Conservation (phyloP, 2,113 vertebrate species). For the Mellivora capensis region DNA sequence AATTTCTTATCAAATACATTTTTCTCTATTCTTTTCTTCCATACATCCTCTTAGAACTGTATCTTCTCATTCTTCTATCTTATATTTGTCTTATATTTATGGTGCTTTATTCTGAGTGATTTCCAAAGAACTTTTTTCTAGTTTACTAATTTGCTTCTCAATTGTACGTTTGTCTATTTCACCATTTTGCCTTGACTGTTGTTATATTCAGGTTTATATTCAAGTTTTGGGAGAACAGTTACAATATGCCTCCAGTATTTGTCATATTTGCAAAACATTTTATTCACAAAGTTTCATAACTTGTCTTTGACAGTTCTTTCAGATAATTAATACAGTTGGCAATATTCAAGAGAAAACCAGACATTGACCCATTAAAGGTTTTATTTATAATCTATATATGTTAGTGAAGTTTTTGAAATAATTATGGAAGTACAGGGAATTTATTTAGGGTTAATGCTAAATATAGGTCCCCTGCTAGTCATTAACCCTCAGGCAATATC, state of each 20-base stretch:
- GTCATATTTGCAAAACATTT: neutral
- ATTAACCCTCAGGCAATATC: conserved; percentile 62
- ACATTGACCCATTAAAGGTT: neutral
- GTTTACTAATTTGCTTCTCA: neutral
- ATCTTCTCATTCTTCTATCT: neutral
- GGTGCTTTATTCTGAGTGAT: neutral
- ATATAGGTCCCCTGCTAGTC: conserved; percentile 52
- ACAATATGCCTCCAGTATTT: neutral
- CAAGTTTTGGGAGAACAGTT: neutral
- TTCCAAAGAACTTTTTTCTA: neutral
- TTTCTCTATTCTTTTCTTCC: neutral
- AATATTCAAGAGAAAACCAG: neutral
- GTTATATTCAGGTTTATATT: neutral
- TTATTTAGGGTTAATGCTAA: conserved; percentile 69
- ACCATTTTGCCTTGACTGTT: neutral
- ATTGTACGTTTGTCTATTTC: neutral
- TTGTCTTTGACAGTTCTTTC: neutral
- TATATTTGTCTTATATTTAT: neutral
- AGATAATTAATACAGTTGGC: neutral
- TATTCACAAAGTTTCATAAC: neutral
- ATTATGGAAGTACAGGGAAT: conserved; percentile 65
- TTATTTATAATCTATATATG: conserved; percentile 58
- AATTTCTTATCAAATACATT: neutral
- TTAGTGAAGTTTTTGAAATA: conserved; percentile 66
- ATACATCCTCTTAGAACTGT: neutral